phyloP scores from a whole-genome alignment of 1,140 invertebrate genomes.

The Camponotus floridanus region DNA sequence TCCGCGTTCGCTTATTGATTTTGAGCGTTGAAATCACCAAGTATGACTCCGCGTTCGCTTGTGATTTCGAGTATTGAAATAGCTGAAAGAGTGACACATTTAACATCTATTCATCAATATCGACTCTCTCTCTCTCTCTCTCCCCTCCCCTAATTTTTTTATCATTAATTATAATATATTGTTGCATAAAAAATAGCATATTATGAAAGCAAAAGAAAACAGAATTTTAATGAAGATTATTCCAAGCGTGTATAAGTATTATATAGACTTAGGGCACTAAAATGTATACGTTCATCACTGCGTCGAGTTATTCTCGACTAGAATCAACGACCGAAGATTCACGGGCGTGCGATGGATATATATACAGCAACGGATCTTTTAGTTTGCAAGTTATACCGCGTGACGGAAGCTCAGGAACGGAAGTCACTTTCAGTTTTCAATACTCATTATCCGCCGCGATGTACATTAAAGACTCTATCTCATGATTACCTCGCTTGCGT shows the following conservation, averaged over 20 bases:
- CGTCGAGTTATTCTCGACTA: slow-evolving; percentile 30
- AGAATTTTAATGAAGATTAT: neutral
- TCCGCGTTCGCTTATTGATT: slow-evolving; percentile 4
- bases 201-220: neutral
- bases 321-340: slow-evolving; percentile 59
- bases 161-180: neutral
- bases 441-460: slow-evolving; percentile 58
- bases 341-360: slow-evolving; percentile 25
- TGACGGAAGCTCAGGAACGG: slow-evolving; percentile 55
- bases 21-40: slow-evolving; percentile 13
- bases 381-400: slow-evolving; percentile 32
- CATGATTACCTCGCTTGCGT: slow-evolving; percentile 68
- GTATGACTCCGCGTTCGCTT: neutral
- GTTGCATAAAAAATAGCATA: neutral
- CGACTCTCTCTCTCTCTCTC: too few relatives aligned
- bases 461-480: slow-evolving; percentile 65
- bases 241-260: neutral
- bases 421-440: slow-evolving; percentile 58
- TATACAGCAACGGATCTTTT: slow-evolving; percentile 44
- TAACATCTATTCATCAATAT: neutral
- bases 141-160: too few relatives aligned
- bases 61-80: slow-evolving; percentile 19
- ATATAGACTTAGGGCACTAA: neutral
- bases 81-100: neutral
- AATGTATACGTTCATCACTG: slow-evolving; percentile 29